phyloP scores from a whole-genome alignment of 2,797 vertebrate species.

The Phoebastria nigripes region DNA sequence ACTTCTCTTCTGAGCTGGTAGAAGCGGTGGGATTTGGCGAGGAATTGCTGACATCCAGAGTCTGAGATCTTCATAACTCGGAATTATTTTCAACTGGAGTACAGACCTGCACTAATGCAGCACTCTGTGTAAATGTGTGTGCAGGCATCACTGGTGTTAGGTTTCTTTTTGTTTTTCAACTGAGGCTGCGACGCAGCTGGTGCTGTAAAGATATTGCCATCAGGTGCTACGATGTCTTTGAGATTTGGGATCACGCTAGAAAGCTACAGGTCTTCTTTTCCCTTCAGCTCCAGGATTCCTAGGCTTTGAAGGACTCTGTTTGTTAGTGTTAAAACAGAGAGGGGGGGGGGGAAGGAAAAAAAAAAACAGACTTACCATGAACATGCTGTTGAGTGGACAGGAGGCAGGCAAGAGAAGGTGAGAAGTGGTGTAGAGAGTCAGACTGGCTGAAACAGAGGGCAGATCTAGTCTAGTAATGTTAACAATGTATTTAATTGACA shows the following conservation, averaged over 20 bases:
- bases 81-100: constrained; percentile 82
- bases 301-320: constrained; percentile 71
- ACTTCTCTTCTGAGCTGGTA: constrained; percentile 90
- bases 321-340: constrained; percentile 41
- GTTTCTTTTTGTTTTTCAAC: constrained; percentile 70
- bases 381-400: constrained; percentile 45
- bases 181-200: constrained; percentile 77
- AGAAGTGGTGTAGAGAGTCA: constrained; percentile 61
- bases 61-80: constrained; percentile 77
- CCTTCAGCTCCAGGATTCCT: constrained; percentile 74
- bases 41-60: constrained; percentile 69
- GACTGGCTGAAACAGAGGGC: constrained; percentile 68
- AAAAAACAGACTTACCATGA: constrained; percentile 6
- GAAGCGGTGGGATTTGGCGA: constrained; percentile 48
- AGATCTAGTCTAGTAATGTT: constrained; percentile 84
- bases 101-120: constrained; percentile 70
- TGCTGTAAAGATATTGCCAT: constrained; percentile 80
- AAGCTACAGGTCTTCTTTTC: constrained; percentile 66
- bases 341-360: not conserved
- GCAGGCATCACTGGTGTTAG: constrained; percentile 64
- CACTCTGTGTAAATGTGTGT: constrained; percentile 69
- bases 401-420: constrained; percentile 71
- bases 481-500: constrained; percentile 86
- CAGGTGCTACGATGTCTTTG: constrained; percentile 76
- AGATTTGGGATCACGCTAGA: constrained; percentile 71